phyloP scores from a whole-genome alignment of 2,797 vertebrate species.

The Tapera naevia region DNA sequence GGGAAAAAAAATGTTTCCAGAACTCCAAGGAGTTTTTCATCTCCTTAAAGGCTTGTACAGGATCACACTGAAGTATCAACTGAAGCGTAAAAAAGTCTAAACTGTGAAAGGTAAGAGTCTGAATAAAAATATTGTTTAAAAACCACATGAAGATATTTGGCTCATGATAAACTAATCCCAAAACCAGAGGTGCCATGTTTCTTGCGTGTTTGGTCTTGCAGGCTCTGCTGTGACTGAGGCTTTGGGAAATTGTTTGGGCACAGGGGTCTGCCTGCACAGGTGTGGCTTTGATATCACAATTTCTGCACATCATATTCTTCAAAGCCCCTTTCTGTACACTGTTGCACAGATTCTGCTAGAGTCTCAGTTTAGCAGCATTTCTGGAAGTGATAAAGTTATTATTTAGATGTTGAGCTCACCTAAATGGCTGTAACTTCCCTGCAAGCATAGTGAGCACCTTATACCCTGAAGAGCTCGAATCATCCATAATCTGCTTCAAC shows the following conservation, averaged over 20 bases:
- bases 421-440: background rate
- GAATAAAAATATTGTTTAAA: background rate
- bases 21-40: too few relatives aligned
- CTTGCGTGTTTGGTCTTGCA: background rate
- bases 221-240: background rate
- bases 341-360: background rate
- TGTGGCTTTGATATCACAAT: accelerated
- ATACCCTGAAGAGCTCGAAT: background rate
- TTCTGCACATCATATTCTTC: background rate
- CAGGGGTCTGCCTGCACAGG: accelerated
- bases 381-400: background rate
- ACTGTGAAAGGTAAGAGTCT: background rate
- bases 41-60: background rate
- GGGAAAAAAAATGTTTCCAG: background rate
- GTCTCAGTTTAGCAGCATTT: too few relatives aligned
- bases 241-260: background rate
- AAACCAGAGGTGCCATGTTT: too few relatives aligned
- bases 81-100: background rate
- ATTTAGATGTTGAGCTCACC: background rate
- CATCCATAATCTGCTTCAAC: background rate
- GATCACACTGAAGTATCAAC: background rate
- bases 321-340: accelerated
- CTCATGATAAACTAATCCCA: too few relatives aligned
- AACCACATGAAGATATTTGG: too few relatives aligned
- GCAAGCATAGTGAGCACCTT: background rate